These are phyloP conservation scores for Cotesia chilonis DNA, from an alignment of 1,140 invertebrate genomes.

Conservation along the genomic window DNA sequence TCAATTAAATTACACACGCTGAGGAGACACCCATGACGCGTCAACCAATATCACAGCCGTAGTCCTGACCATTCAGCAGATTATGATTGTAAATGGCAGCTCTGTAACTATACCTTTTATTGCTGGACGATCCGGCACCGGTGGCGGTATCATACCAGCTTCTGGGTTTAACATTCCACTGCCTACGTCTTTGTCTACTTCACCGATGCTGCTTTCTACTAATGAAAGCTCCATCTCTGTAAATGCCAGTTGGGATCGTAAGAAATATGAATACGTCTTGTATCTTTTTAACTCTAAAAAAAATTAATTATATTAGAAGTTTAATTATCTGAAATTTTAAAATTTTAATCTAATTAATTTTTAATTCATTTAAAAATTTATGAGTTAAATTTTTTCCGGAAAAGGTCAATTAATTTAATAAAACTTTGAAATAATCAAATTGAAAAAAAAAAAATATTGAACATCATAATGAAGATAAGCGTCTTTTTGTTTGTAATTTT, in stretches of 20 bases:
- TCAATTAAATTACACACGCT: conserved; percentile 76
- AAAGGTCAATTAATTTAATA: too few relatives aligned
- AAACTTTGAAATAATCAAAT: background rate
- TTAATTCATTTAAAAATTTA: too few relatives aligned
- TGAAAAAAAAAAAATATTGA: conserved; percentile 41
- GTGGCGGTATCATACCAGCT: conserved; percentile 60
- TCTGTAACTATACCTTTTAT: conserved; percentile 87
- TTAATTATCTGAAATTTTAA: background rate
- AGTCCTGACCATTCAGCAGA: conserved; percentile 67
- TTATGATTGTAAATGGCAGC: conserved; percentile 75
- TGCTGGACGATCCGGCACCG: conserved; percentile 65
- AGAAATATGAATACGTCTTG: conserved; percentile 83
- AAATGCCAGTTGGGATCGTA: conserved; percentile 77
- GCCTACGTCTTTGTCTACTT: conserved; percentile 73
- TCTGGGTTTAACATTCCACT: conserved; percentile 60
- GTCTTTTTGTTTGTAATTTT: conserved; percentile 89
- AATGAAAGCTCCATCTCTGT: conserved; percentile 71
- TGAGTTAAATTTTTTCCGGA: too few relatives aligned
- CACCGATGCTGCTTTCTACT: conserved; percentile 78
- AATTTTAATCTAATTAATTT: background rate
- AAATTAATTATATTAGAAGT: conserved; percentile 31
- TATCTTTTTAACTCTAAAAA: conserved; percentile 84
- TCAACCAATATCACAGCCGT: conserved; percentile 77
- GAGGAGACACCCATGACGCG: conserved; percentile 79
- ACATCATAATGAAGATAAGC: conserved; percentile 90